These are phyloP conservation scores for Conops quadrifasciatus DNA, from an alignment of 2,888 invertebrate genomes.

Conservation along the genomic window DNA sequence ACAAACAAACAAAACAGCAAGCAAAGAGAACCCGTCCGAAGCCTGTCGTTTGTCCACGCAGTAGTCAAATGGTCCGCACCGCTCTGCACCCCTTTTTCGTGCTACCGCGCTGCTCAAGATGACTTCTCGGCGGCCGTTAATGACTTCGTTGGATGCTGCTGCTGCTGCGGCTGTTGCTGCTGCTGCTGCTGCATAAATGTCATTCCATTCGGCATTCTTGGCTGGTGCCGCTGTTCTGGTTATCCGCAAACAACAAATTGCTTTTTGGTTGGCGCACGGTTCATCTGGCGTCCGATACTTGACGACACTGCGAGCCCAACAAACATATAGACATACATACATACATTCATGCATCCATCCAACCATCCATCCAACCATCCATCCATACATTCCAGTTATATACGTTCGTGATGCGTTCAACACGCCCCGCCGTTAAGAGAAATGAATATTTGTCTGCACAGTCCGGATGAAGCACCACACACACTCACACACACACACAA, in stretches of 20 bases:
- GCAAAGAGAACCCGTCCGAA: no score
- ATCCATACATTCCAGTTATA: no score
- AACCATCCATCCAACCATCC: no score
- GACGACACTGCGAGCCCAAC: no score
- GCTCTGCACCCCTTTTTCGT: no score
- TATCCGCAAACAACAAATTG: conserved; percentile 13
- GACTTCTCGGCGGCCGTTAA: not conserved
- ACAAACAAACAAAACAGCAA: not conserved
- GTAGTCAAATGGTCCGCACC: not conserved
- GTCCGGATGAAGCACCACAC: conserved; percentile 10
- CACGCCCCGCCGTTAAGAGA: conserved; percentile 6
- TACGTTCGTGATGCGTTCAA: no score
- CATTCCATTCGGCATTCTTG: not conserved
- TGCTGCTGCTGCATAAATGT: not conserved
- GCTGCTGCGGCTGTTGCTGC: no score
- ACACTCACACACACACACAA: no score
- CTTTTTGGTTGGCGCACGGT: not conserved
- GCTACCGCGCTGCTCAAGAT: not conserved
- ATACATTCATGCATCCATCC: no score
- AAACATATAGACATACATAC: no score
- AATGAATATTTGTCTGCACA: conserved; percentile 25
- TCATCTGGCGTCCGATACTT: no score
- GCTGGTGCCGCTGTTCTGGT: not conserved
- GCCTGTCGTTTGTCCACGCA: no score
- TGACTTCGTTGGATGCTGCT: not conserved